These are phyloP conservation scores for Hedychridium roseum DNA, from an alignment of 2,888 invertebrate genomes.

Conservation along the genomic window DNA sequence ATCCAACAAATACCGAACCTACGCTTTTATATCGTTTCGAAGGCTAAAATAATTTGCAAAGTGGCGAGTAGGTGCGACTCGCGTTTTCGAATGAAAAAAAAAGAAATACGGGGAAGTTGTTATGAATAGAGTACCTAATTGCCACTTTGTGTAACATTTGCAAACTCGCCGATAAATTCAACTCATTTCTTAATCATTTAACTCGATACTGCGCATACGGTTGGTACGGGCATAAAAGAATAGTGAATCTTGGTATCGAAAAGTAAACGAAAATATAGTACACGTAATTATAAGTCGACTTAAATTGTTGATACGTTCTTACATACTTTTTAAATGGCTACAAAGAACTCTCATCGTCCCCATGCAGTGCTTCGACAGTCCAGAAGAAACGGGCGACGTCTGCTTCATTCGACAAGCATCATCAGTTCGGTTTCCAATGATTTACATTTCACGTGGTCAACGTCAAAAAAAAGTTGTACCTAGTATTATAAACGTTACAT, in stretches of 20 bases:
- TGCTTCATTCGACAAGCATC: slow-evolving; percentile 8
- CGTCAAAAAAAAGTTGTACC: no score
- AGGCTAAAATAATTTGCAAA: slow-evolving; percentile 19
- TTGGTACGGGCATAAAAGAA: slow-evolving; percentile 13
- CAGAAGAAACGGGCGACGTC: slow-evolving; percentile 5
- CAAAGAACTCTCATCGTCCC: neutral
- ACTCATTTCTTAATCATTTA: slow-evolving; percentile 12
- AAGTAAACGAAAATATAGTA: slow-evolving; percentile 16
- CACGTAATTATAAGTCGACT: slow-evolving; percentile 16
- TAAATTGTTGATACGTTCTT: slow-evolving; percentile 17
- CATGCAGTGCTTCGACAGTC: neutral
- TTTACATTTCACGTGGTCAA: slow-evolving; percentile 9
- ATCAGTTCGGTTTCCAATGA: slow-evolving; percentile 3
- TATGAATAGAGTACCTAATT: slow-evolving; percentile 18
- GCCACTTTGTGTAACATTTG: slow-evolving; percentile 11
- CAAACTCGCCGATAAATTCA: slow-evolving; percentile 13
- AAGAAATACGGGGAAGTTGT: slow-evolving; percentile 9
- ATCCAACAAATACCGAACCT: slow-evolving; percentile 12
- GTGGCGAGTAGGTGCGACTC: slow-evolving; percentile 28
- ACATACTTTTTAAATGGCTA: slow-evolving; percentile 14
- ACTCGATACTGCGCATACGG: no score
- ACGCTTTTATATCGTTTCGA: slow-evolving; percentile 15
- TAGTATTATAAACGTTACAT: no score
- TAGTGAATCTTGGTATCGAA: slow-evolving; percentile 14
- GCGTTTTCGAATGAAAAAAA: slow-evolving; percentile 18